Base-by-base conservation (phyloP, 2,888 invertebrate species). In the Didymodactylos carnosus region DNA sequence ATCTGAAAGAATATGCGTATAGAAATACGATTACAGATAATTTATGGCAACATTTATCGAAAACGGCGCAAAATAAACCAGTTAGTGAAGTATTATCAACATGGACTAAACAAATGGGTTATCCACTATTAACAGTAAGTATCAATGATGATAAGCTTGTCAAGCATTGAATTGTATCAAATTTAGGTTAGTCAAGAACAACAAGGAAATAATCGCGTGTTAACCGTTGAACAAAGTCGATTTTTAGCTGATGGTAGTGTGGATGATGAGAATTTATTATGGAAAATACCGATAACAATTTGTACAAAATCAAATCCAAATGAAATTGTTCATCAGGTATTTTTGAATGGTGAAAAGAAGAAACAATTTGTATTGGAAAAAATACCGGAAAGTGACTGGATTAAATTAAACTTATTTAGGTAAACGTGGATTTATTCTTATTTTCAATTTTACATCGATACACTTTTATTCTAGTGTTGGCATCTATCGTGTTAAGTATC, bases 1-100 rank as follows among this genome's bases (percentile, higher is more conserved):
- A 95, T 82, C 86, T 97, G 77, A 90, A 89, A 3, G 87, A 89
- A 76, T 91, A 92, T 85, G 84, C 89, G 85, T 94, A 93, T 82
- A 88, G 88, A 79, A 97, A 95, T 82, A 91, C 95, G 1, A 88
- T 89, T 79, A 95, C 95, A 0, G 91, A 91, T 82, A 93, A 97
- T 83, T 86, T 97, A 78, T 97, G 95, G 95, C 87, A 87, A 0
- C 90, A 92, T 0, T 85, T 97, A 77, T 90, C 90, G 79, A 89
- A 90, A 80, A 90, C 91, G 3, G 92, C 92, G 78, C 88, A 89
- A 27, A 92, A 94, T 82, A n/a, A 19, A 8, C 91, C 93, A 6
- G 90, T 98, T 2, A 89, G 88, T 1, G 88, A 88, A 69, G 89
- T 98, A 16, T 46, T 75, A 39, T 49, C 71, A 27, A 35, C 39